Base-by-base conservation (phyloP, 2,113 vertebrate genomes). In the Lynx canadensis region DNA sequence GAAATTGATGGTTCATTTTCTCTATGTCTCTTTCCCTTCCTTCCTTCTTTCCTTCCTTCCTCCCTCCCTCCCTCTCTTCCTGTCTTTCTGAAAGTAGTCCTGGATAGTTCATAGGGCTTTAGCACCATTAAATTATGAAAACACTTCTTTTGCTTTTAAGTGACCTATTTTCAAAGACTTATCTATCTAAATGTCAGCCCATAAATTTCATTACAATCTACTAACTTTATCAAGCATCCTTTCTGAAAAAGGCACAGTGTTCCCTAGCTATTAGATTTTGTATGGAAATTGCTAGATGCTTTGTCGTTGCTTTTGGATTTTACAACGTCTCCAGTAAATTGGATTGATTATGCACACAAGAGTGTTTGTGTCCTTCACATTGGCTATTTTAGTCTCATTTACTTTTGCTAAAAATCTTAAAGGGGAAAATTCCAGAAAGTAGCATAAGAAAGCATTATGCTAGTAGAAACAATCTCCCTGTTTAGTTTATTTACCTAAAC, bases 111-210 rank as follows among this genome's bases (percentile, higher is more conserved):
- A 73, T 48, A 71, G 18, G 33, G 38, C 52, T 88, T 91, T 65
- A 16, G 14, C n/a, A 45, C 60, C 7, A 71, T 89, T 90, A 86
- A 71, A 86, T 73, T 65, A 65, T 68, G 36, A 84, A 90, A 94
- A 90, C 6, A 50, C 48, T 80, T 93, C 1, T 78, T 97, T 94
- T 91, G 29, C 63, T 36, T 74, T n/a, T 79, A 86, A n/a, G 33
- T 92, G n/a, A 83, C 52, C 63, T 93, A n/a, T 89, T 95, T 94
- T 83, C 19, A 94, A 96, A 96, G 69, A 81, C 31, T 68, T 96
- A 65, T 3, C n/a, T 63, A 55, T 94, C 57, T 95, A 41, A 97
- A 93, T 87, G 60, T 84, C 71, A 94, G 29, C 10, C 45, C 45
- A 74, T 94, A 52, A 81, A 96, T 91, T 95, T 93, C 52, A 91